A percentile compares a stretch with the other conserved stretches of the same genome.
Evolutionary conservation across 2,888 invertebrate species (phyloP).

Genomic region (Thysanoteuthis rhombus): DNA sequence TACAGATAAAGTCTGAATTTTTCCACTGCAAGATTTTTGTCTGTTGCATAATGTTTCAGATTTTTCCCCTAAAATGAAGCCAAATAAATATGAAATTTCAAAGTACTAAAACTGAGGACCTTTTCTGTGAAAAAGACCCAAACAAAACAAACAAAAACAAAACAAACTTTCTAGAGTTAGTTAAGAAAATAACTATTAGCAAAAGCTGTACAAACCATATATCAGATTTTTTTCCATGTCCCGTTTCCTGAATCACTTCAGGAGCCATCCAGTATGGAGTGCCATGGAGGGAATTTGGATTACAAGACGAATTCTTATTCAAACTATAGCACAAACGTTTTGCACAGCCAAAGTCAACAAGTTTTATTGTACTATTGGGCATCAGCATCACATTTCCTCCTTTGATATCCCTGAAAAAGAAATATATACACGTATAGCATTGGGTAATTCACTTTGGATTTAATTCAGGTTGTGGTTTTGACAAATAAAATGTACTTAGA

Average conservation of each 20-base stretch:
- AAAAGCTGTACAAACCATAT: conserved; percentile 58
- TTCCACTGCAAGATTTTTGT: no score
- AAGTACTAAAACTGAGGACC: no score
- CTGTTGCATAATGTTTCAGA: no score
- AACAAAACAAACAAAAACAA: neutral
- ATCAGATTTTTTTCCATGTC: conserved; percentile 68
- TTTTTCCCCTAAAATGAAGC: no score
- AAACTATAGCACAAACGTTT: conserved; percentile 66
- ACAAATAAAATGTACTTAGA: no score
- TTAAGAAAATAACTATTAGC: neutral
- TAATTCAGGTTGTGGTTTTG: no score
- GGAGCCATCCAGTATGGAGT: conserved; percentile 70
- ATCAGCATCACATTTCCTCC: conserved; percentile 69
- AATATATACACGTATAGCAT: no score
- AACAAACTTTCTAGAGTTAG: neutral
- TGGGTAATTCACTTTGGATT: no score
- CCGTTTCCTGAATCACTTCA: conserved; percentile 67
- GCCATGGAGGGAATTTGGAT: conserved; percentile 65
- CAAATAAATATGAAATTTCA: no score
- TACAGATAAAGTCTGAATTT: no score
- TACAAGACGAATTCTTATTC: conserved; percentile 47
- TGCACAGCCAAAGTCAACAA: conserved; percentile 69
- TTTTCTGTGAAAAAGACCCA: no score
- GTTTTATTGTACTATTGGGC: conserved; percentile 67
- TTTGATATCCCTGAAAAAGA: conserved; percentile 65